A percentile compares a stretch with the other conserved stretches of the same genome.
Conservation (phyloP, 2,113 vertebrate species). For the Menura novaehollandiae region DNA sequence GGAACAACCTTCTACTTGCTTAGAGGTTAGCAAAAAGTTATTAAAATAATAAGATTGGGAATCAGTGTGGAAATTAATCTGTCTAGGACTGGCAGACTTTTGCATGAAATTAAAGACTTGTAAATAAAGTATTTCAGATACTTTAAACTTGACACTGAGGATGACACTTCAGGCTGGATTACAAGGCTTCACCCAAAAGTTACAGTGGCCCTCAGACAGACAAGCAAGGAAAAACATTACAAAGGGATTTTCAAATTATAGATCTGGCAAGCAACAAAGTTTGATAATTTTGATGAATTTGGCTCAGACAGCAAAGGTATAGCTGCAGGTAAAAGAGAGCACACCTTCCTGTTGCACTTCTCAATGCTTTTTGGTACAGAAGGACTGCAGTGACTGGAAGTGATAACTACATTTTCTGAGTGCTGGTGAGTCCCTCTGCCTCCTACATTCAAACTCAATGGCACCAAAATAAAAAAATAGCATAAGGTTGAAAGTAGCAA, state of each 20-base stretch:
- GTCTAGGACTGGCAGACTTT: not conserved
- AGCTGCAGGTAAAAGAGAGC: not conserved
- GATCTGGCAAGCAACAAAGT: not conserved
- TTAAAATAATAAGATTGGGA: slow-evolving; percentile 50
- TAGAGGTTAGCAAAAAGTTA: slow-evolving; percentile 44
- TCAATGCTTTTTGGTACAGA: not conserved
- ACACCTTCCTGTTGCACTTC: not conserved
- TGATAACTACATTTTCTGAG: not conserved
- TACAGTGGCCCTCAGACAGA: not conserved
- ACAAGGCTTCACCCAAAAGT: not conserved
- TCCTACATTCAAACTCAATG: not conserved
- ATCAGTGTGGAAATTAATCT: slow-evolving; percentile 1
- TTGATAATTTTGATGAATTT: slow-evolving; percentile 48
- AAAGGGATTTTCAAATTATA: not conserved
- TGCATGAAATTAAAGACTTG: not conserved
- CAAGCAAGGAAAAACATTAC: not conserved
- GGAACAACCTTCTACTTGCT: slow-evolving; percentile 1
- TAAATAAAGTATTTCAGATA: slow-evolving; percentile 10
- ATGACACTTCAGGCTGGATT: not conserved
- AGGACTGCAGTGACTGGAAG: not conserved
- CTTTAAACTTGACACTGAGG: not conserved
- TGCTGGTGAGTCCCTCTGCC: not conserved
- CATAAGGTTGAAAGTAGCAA: not conserved
- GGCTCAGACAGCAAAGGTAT: not conserved
- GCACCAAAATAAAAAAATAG: not conserved